phyloP scores from a whole-genome alignment of 2,797 vertebrate species.

The Notolepis coatsorum region DNA sequence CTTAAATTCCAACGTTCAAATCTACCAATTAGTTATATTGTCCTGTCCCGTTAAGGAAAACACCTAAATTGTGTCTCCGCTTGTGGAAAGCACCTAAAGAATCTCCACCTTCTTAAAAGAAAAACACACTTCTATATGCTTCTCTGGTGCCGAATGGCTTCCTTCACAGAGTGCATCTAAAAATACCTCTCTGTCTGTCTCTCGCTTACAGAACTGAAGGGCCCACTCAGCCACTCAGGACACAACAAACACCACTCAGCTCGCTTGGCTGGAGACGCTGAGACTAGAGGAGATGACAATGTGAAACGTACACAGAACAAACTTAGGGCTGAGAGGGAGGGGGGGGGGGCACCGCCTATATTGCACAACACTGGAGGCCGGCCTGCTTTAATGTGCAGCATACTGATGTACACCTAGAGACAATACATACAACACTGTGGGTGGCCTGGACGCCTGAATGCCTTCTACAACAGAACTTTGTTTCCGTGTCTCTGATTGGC shows the following conservation, averaged over 20 bases:
- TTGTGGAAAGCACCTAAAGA: too few relatives aligned
- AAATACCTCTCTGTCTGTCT: conserved; percentile 27
- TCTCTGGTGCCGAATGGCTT: conserved; percentile 17
- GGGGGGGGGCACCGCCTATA: not conserved
- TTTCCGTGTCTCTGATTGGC: too few relatives aligned
- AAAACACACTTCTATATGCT: not conserved
- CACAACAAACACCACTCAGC: conserved; percentile 18
- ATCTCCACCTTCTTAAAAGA: too few relatives aligned
- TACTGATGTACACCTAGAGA: too few relatives aligned
- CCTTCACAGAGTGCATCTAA: conserved; percentile 26
- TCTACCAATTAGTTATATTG: too few relatives aligned
- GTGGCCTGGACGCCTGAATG: too few relatives aligned
- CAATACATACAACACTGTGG: too few relatives aligned
- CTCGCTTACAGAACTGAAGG: conserved; percentile 20
- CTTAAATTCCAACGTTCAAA: too few relatives aligned
- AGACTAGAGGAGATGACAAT: conserved; percentile 2
- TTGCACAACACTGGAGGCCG: not conserved
- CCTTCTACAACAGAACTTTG: too few relatives aligned
- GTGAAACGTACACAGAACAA: conserved; percentile 5
- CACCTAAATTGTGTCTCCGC: too few relatives aligned
- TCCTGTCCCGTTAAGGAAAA: too few relatives aligned
- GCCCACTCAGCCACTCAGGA: conserved; percentile 20
- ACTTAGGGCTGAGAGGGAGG: not conserved
- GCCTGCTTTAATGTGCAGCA: too few relatives aligned
- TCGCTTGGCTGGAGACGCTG: conserved; percentile 11